These are phyloP conservation scores for Larimichthys polyactis DNA, from an alignment of 2,113 vertebrate genomes.

Conservation along the genomic window DNA sequence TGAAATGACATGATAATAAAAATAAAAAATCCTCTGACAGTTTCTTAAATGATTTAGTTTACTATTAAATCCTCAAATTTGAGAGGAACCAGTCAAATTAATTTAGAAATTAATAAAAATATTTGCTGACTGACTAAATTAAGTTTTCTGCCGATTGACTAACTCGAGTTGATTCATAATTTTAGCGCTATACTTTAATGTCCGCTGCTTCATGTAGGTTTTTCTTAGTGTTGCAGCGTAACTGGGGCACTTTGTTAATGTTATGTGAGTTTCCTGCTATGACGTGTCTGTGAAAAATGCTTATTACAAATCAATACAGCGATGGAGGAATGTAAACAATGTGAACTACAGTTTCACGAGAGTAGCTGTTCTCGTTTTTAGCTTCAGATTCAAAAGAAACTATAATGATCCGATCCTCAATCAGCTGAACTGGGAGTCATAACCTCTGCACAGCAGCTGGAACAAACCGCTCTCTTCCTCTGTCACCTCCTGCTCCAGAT, in stretches of 20 bases:
- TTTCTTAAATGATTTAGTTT: too few species aligned
- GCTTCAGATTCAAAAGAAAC: background rate
- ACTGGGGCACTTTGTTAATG: too few species aligned
- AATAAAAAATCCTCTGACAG: too few species aligned
- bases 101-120: too few species aligned
- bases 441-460: slow-evolving; percentile 32
- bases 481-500: slow-evolving; percentile 38
- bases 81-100: too few species aligned
- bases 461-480: slow-evolving; percentile 23
- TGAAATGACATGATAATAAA: too few species aligned
- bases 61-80: too few species aligned
- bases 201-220: background rate
- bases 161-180: background rate
- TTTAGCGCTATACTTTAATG: background rate
- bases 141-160: background rate
- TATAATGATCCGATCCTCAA: background rate
- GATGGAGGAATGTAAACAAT: background rate
- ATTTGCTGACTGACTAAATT: too few species aligned
- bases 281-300: background rate
- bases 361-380: too few species aligned
- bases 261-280: background rate
- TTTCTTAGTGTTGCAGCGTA: too few species aligned
- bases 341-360: too few species aligned
- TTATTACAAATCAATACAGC: background rate
- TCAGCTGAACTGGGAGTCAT: background rate